These are phyloP conservation scores for Cyclophora albipunctata DNA, from an alignment of 2,888 invertebrate species.

Conservation along the genomic window DNA sequence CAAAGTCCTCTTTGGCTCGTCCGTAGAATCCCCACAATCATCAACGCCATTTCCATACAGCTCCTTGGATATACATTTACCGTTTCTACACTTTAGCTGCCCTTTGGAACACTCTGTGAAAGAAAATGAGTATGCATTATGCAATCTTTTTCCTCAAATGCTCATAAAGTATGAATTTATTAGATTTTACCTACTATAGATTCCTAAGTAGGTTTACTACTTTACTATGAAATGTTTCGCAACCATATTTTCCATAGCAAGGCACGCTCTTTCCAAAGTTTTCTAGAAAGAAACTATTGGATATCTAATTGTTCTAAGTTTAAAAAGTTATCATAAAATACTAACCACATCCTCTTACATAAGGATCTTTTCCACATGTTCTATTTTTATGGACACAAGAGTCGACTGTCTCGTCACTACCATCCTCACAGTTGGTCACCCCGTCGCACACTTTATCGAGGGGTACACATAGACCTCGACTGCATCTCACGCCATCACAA, in stretches of 20 bases:
- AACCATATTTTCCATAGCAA: too few relatives aligned
- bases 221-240: too few relatives aligned
- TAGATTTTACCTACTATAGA: too few relatives aligned
- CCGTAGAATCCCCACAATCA: constrained; percentile 83
- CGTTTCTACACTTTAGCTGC: constrained; percentile 80
- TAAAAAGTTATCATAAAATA: not conserved
- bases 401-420: constrained; percentile 77
- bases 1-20: constrained; percentile 78
- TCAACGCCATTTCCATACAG: constrained; percentile 79
- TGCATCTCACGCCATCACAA: constrained; percentile 80
- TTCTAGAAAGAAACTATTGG: too few relatives aligned
- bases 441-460: constrained; percentile 79
- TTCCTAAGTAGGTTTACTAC: too few relatives aligned
- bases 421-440: constrained; percentile 80
- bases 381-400: constrained; percentile 14
- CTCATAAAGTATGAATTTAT: too few relatives aligned
- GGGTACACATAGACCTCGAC: constrained; percentile 80
- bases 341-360: constrained; percentile 55
- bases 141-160: too few relatives aligned
- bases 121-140: not conserved
- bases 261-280: too few relatives aligned
- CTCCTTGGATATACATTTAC: constrained; percentile 80
- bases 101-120: constrained; percentile 77
- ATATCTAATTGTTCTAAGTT: too few relatives aligned
- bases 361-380: constrained; percentile 28